Percentiles rank a stretch among this genome's conserved stretches.
Conservation (phyloP, 2,888 invertebrate species). For the Tiliacea citrago region DNA sequence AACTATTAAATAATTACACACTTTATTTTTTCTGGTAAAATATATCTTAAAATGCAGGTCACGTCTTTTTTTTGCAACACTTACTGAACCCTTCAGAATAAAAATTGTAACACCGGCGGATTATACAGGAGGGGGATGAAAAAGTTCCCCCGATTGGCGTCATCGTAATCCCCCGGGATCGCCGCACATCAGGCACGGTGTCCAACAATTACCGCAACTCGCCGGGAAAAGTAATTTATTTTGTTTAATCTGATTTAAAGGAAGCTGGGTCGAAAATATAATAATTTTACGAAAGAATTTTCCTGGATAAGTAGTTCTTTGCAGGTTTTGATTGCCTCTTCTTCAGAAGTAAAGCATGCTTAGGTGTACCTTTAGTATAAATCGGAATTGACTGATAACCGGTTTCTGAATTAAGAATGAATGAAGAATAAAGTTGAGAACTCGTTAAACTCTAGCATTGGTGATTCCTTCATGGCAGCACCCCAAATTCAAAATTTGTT, state of each 20-base stretch:
- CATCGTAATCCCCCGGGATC: constrained; percentile 59
- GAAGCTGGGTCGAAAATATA: constrained; percentile 3
- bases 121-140: constrained; percentile 45
- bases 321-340: not conserved
- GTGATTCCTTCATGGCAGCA: not conserved
- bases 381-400: too few species aligned
- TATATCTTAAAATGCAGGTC: not conserved
- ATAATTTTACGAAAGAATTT: not conserved
- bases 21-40: not conserved
- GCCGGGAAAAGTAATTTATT: constrained; percentile 29
- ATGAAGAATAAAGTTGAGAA: not conserved
- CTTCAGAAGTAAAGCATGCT: not conserved
- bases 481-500: not conserved
- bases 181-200: constrained; percentile 49
- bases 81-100: not conserved
- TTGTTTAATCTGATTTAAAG: constrained; percentile 37
- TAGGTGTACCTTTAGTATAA: too few species aligned
- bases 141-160: constrained; percentile 59
- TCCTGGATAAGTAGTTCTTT: not conserved
- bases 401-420: not conserved
- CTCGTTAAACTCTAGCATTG: not conserved
- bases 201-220: constrained; percentile 40
- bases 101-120: constrained; percentile 6
- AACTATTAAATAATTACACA: not conserved
- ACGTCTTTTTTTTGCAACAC: too few species aligned